phyloP scores from a whole-genome alignment of 2,888 invertebrate genomes.

The Metallyticus violacea region DNA sequence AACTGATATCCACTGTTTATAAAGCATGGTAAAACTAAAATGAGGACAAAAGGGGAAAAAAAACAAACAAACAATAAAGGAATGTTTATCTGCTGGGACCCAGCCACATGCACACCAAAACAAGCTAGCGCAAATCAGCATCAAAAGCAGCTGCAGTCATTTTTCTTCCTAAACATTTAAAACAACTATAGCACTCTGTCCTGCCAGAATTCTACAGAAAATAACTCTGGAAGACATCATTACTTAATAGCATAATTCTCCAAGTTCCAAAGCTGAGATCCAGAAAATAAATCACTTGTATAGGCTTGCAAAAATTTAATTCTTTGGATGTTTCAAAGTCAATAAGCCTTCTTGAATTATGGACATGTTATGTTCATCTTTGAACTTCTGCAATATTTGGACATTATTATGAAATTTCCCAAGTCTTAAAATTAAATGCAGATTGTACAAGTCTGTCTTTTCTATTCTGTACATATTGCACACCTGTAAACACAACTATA shows the following conservation, averaged over 20 bases:
- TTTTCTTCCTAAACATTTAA: neutral
- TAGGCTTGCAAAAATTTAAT: no score
- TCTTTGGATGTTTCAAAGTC: neutral
- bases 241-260: neutral
- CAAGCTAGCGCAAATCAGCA: neutral
- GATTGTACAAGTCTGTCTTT: no score
- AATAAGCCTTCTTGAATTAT: neutral
- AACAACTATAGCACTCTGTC: neutral
- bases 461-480: no score
- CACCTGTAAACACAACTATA: neutral
- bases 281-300: no score
- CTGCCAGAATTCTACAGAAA: neutral
- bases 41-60: neutral
- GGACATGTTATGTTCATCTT: neutral
- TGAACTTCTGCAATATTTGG: neutral
- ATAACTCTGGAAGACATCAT: neutral
- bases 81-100: neutral
- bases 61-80: neutral
- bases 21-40: neutral
- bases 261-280: neutral
- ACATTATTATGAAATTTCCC: neutral
- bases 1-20: neutral
- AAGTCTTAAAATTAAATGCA: neutral
- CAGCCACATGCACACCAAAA: neutral
- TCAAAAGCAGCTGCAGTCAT: neutral